Percentiles rank a stretch among this genome's conserved stretches.
Evolutionary conservation across 2,113 vertebrate species (phyloP).

Genomic region (Isurus oxyrinchus): DNA sequence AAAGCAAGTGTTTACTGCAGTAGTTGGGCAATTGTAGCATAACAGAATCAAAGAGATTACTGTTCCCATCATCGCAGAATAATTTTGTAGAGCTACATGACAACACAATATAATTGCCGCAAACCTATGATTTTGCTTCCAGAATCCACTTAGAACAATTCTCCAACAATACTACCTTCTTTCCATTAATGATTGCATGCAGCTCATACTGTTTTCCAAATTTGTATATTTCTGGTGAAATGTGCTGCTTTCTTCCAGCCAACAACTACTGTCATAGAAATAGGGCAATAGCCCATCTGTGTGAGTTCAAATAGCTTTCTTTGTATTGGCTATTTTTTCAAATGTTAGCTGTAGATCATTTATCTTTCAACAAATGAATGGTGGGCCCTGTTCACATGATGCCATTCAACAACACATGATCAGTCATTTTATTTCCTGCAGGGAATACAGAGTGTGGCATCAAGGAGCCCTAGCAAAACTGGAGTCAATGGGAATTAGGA

Average conservation of each 20-base stretch:
- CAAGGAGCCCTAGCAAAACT: too few species aligned
- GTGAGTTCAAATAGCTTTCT: background rate
- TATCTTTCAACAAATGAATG: background rate
- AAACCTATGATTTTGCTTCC: conserved; percentile 32
- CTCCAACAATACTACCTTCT: background rate
- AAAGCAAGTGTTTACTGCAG: background rate
- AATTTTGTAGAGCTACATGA: conserved; percentile 15
- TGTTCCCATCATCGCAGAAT: background rate
- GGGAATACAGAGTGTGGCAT: too few species aligned
- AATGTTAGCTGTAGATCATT: background rate
- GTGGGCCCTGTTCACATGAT: background rate
- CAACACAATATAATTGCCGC: background rate
- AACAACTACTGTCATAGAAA: background rate
- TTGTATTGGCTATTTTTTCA: background rate
- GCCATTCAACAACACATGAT: background rate
- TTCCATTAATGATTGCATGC: background rate
- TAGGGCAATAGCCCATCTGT: background rate
- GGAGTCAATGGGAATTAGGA: too few species aligned
- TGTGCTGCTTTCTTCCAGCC: background rate
- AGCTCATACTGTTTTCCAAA: background rate
- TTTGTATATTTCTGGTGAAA: conserved; percentile 3
- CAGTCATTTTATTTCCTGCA: background rate
- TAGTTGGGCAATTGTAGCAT: background rate
- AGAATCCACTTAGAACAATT: background rate
- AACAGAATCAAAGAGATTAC: conserved; percentile 22